phyloP scores from a whole-genome alignment of 2,113 vertebrate genomes.

The Nyctereutes procyonoides region DNA sequence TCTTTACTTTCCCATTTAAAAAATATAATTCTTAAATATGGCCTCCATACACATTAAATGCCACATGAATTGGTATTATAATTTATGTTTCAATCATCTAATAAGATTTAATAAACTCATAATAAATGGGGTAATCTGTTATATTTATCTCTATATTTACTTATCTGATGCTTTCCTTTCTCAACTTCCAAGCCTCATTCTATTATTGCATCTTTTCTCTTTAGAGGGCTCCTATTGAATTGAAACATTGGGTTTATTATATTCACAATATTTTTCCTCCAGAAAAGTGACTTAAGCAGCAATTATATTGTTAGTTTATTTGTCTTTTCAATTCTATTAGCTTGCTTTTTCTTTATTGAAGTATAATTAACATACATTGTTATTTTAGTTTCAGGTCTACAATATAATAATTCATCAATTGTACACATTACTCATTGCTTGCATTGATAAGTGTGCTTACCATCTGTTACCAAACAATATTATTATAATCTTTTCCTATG shows the following conservation, averaged over 20 bases:
- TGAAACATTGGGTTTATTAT: too few relatives aligned
- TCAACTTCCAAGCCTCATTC: neutral
- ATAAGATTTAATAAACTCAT: neutral
- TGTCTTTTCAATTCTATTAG: neutral
- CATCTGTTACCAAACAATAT: too few relatives aligned
- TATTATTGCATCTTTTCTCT: neutral
- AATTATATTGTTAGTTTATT: neutral
- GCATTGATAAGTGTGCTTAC: too few relatives aligned
- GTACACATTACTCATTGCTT: too few relatives aligned
- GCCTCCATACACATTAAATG: neutral
- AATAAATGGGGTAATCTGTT: neutral
- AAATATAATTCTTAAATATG: neutral
- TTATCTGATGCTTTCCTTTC: neutral
- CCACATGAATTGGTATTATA: too few relatives aligned
- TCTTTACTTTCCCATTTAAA: neutral
- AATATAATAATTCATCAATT: too few relatives aligned
- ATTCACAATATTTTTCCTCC: neutral
- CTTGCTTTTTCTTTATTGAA: too few relatives aligned
- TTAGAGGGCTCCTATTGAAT: neutral
- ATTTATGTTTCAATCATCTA: neutral
- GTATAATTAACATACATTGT: too few relatives aligned
- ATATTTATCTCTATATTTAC: neutral
- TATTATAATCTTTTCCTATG: too few relatives aligned
- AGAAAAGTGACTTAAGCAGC: neutral
- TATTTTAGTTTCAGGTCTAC: too few relatives aligned